A percentile compares a stretch with the other conserved stretches of the same genome.
Evolutionary conservation across 2,797 vertebrate genomes (phyloP).

Genomic region (Intellagama lesueurii): DNA sequence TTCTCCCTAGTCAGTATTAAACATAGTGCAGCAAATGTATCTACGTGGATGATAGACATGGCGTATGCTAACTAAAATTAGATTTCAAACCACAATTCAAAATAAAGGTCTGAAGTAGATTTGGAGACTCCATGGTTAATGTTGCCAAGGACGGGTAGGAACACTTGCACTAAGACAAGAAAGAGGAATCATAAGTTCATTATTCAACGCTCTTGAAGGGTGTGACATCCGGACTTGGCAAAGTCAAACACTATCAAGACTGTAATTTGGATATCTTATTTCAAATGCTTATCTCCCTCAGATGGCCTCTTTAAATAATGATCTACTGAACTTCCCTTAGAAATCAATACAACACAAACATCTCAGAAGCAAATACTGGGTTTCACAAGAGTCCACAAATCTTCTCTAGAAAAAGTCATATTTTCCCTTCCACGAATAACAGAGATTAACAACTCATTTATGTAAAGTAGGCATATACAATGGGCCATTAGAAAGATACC

Average conservation of each 20-base stretch:
- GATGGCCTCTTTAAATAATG: neutral
- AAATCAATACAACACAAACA: neutral
- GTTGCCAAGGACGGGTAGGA: no score
- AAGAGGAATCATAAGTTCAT: neutral
- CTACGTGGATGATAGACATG: neutral
- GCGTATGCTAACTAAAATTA: neutral
- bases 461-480: neutral
- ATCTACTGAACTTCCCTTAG: neutral
- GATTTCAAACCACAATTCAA: neutral
- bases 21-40: neutral
- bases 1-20: neutral
- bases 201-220: neutral
- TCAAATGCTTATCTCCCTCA: neutral
- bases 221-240: neutral
- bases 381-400: neutral
- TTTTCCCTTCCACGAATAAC: no score
- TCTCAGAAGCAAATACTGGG: neutral
- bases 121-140: neutral
- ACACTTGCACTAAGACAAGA: neutral
- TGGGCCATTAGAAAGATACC: neutral
- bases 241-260: slow-evolving; percentile 25
- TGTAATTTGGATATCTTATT: neutral
- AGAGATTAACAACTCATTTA: neutral
- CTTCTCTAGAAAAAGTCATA: neutral
- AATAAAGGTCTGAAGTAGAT: neutral